Percentiles rank a stretch among this genome's conserved stretches.
phyloP scores from a whole-genome alignment of 2,797 vertebrate species.

The Hyperoplus lanceolatus region DNA sequence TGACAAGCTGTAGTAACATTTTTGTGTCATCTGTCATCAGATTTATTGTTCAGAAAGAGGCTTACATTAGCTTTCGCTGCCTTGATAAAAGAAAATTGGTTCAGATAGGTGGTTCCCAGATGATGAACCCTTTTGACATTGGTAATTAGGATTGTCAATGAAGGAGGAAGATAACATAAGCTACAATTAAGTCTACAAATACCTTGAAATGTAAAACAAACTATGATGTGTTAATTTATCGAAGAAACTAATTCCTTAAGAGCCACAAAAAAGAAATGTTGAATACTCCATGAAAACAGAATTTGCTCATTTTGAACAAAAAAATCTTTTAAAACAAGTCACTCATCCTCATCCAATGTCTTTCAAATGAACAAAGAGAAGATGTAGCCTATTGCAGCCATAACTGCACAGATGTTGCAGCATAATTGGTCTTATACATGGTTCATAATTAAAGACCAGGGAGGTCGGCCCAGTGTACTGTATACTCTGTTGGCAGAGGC shows the following conservation, averaged over 20 bases:
- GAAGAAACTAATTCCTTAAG: not conserved
- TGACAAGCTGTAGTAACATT: not conserved
- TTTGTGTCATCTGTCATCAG: slow-evolving; percentile 24
- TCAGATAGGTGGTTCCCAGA: not conserved
- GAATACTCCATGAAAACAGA: too few relatives aligned
- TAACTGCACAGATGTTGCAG: slow-evolving; percentile 40
- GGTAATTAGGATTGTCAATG: not conserved
- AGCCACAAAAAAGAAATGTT: not conserved
- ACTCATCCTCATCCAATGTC: not conserved
- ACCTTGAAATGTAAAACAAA: not conserved
- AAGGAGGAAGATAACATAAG: not conserved
- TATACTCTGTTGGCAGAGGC: slow-evolving; percentile 29
- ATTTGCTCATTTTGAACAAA: not conserved
- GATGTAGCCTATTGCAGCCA: not conserved
- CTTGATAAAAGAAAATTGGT: too few relatives aligned
- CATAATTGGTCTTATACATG: slow-evolving; percentile 35
- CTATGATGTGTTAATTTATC: not conserved
- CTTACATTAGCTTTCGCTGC: not conserved
- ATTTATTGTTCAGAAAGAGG: slow-evolving; percentile 6
- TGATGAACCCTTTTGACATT: not conserved
- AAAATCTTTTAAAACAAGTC: slow-evolving; percentile 5
- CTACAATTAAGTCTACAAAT: not conserved
- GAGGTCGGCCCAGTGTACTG: slow-evolving; percentile 8
- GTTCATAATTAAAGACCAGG: slow-evolving; percentile 57
- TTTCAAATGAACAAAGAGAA: not conserved